Base-by-base conservation (phyloP, 64 coral and sea anemone genomes). In the Acropora tenuis region DNA sequence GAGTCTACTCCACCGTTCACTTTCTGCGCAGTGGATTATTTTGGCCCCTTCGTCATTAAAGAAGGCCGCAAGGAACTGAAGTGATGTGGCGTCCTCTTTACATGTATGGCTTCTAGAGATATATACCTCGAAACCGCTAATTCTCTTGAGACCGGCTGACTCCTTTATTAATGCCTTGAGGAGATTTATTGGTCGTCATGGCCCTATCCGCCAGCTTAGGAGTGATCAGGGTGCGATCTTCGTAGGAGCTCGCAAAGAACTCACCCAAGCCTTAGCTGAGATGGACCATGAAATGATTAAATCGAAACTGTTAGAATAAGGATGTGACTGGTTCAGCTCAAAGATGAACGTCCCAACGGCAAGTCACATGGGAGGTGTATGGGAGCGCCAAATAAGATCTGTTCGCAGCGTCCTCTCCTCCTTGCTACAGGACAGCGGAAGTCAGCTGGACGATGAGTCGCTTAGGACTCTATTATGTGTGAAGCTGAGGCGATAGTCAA, bases 401-500 rank as follows among this genome's bases (percentile, higher is more conserved):
- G 50, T 55, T 5, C 9, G 50, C 50, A 55, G 50, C 50, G 50
- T 55, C 50, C 50, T 55, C 5, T 55, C 50, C n/a, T n/a, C n/a
- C n/a, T n/a, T n/a, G n/a, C n/a, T n/a, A n/a, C n/a, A n/a, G n/a
- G n/a, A n/a, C n/a, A n/a, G n/a, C n/a, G n/a, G n/a, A n/a, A n/a
- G n/a, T n/a, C n/a, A n/a, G n/a, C n/a, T n/a, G n/a, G n/a, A n/a
- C n/a, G n/a, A n/a, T n/a, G n/a, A n/a, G 1, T 55, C 50, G 5
- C 50, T 55, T 55, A 69, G 77, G 16, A 80, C 77, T n/a, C 52
- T n/a, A n/a, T 80, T 5, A 80, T 80, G 77, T 80, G 77, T 80
- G 48, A 80, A 47, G 77, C 77, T 4, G 48, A 80, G 77, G 20
- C 77, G 42, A 80, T 80, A 80, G 77, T 80, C 45, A 80, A 80